These are phyloP conservation scores for Felis chaus DNA, from an alignment of 2,113 vertebrate species.

Conservation along the genomic window DNA sequence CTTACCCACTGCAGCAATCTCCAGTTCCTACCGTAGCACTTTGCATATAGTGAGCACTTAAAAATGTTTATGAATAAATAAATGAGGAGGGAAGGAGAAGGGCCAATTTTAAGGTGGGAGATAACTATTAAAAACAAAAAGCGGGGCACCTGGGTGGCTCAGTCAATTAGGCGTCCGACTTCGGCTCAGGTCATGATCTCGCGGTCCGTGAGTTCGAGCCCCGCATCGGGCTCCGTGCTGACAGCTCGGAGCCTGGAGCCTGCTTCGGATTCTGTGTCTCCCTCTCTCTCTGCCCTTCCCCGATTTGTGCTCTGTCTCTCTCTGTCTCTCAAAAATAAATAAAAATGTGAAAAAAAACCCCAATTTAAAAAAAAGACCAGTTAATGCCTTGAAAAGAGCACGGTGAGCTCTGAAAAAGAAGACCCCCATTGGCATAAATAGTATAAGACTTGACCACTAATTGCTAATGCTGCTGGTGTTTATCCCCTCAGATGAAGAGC, in stretches of 20 bases:
- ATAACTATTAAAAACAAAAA: background rate
- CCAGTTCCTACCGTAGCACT: background rate
- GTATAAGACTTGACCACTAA: background rate
- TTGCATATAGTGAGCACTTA: background rate
- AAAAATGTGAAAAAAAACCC: too few relatives aligned
- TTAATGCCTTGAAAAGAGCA: background rate
- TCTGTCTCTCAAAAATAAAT: too few relatives aligned
- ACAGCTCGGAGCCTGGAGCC: too few relatives aligned
- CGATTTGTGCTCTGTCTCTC: too few relatives aligned
- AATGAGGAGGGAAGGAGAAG: background rate
- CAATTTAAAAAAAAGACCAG: background rate
- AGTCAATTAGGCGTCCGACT: too few relatives aligned
- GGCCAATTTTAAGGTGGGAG: background rate
- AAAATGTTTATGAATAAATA: background rate
- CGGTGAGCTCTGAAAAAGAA: conserved; percentile 25
- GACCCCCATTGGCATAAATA: background rate
- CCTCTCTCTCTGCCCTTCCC: too few relatives aligned
- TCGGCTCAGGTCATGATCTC: too few relatives aligned
- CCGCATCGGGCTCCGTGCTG: too few relatives aligned
- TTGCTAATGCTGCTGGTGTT: conserved; percentile 13
- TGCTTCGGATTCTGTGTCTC: too few relatives aligned
- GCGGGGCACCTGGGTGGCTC: too few relatives aligned
- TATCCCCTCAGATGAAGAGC: conserved; percentile 81
- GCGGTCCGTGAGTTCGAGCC: too few relatives aligned
- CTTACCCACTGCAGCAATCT: background rate